Conservation (phyloP, 2,888 invertebrate genomes). For the Cyclophora albipunctata region DNA sequence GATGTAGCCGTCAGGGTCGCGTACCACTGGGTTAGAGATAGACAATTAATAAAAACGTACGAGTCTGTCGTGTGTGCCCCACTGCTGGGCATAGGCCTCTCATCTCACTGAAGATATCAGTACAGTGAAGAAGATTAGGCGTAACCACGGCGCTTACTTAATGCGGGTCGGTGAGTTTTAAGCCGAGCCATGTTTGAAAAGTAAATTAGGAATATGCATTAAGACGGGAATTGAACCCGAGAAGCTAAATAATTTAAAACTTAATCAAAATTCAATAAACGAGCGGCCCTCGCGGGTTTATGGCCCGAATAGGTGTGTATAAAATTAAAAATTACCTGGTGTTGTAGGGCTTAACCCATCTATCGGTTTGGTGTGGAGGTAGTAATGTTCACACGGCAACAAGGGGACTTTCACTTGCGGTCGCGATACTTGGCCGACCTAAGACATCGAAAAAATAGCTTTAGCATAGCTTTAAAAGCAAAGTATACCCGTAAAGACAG, state of each 20-base stretch:
- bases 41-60: not conserved
- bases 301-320: no score
- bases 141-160: no score
- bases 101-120: no score
- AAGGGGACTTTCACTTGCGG: slow-evolving; percentile 93
- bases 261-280: no score
- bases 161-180: no score
- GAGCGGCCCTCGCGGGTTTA: not conserved
- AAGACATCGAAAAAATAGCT: slow-evolving; percentile 3
- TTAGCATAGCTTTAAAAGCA: not conserved
- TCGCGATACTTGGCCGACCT: slow-evolving; percentile 87
- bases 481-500: not conserved
- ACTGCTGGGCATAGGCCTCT: no score
- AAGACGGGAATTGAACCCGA: no score
- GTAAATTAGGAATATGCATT: no score
- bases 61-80: no score
- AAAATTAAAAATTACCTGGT: slow-evolving; percentile 75
- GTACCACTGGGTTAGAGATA: slow-evolving; percentile 76
- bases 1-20: slow-evolving; percentile 91
- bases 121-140: no score
- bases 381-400: slow-evolving; percentile 95
- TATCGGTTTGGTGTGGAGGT: slow-evolving; percentile 90
- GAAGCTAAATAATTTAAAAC: no score
- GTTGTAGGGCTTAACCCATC: slow-evolving; percentile 84
- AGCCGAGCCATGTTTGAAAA: no score